Percentiles rank a stretch among this genome's conserved stretches.
phyloP scores from a whole-genome alignment of 37 sponge, comb jelly and placozoan genomes.

The Mnemiopsis leidyi region DNA sequence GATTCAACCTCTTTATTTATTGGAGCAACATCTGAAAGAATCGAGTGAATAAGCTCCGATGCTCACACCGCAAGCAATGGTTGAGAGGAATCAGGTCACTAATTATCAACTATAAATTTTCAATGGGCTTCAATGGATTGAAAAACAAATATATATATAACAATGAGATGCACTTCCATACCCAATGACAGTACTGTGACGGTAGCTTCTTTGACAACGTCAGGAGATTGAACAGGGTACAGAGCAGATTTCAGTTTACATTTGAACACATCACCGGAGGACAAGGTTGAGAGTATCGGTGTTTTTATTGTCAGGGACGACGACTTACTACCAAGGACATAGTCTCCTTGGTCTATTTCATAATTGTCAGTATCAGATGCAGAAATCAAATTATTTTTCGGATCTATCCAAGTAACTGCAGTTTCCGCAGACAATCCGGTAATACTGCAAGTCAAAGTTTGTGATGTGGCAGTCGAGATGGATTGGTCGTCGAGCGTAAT shows the following conservation, averaged over 20 bases:
- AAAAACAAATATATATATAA: no score
- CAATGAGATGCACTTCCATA: no score
- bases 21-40: background rate
- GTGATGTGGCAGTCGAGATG: background rate
- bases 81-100: no score
- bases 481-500: background rate
- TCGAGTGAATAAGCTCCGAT: no score
- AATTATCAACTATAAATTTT: no score
- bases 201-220: background rate
- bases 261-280: background rate
- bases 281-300: background rate
- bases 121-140: no score
- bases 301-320: background rate
- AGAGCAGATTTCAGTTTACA: background rate
- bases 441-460: background rate
- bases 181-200: background rate
- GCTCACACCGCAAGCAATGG: no score
- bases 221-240: background rate
- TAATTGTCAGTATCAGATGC: background rate
- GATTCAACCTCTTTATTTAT: background rate
- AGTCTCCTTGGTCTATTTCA: background rate
- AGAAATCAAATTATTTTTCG: background rate
- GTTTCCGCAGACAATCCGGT: background rate
- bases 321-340: background rate
- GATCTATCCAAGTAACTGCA: background rate